Conservation (phyloP, 2,113 vertebrate genomes). For the Osmerus eperlanus region DNA sequence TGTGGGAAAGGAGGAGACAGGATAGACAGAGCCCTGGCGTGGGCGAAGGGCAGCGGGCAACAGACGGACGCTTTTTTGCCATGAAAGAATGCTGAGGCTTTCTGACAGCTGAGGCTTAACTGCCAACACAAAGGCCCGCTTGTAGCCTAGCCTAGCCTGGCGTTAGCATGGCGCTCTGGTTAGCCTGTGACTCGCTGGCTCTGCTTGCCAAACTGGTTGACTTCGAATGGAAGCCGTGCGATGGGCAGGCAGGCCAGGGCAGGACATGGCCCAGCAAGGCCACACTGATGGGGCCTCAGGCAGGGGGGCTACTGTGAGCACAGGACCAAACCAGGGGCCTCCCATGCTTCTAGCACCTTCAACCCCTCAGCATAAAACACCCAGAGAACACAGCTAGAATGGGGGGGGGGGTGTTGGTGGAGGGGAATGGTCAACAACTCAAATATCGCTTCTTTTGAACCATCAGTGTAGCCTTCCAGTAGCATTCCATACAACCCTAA, state of each 20-base stretch:
- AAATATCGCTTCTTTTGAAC: too few relatives aligned
- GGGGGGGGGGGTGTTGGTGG: too few relatives aligned
- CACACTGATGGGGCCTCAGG: too few relatives aligned
- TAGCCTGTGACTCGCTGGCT: constrained; percentile 43
- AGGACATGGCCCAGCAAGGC: not conserved
- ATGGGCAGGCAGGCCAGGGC: constrained; percentile 1
- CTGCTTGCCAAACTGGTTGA: constrained; percentile 15
- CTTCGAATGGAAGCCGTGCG: constrained; percentile 24
- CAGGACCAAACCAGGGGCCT: not conserved
- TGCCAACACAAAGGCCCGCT: constrained; percentile 58
- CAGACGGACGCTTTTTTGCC: constrained; percentile 50
- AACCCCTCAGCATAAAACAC: constrained; percentile 21
- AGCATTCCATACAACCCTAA: too few relatives aligned
- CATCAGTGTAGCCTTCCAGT: too few relatives aligned
- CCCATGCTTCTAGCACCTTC: not conserved
- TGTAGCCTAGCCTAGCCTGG: constrained; percentile 41
- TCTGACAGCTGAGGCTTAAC: constrained; percentile 69
- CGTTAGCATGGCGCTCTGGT: constrained; percentile 14
- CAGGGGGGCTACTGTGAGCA: too few relatives aligned
- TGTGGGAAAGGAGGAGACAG: constrained; percentile 30
- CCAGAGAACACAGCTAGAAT: not conserved
- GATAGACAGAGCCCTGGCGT: constrained; percentile 35
- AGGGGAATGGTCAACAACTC: too few relatives aligned
- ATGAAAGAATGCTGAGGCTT: constrained; percentile 66
- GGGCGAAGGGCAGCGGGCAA: constrained; percentile 49